phyloP scores from a whole-genome alignment of 2,113 vertebrate genomes.

The Pelobates fuscus region DNA sequence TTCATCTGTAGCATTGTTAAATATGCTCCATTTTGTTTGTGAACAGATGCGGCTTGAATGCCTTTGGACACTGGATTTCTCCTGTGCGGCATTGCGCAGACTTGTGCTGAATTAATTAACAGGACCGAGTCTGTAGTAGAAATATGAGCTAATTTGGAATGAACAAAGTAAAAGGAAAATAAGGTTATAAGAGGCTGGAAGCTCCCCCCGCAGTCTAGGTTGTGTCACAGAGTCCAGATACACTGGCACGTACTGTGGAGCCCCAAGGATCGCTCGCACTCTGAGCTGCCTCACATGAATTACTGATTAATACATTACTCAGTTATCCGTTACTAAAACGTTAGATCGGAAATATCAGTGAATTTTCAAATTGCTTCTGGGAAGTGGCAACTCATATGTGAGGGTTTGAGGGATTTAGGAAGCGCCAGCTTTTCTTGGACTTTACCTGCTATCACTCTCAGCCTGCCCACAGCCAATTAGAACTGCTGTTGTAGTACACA shows the following conservation, averaged over 20 bases:
- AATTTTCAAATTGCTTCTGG: constrained; percentile 1
- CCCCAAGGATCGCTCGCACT: constrained; percentile 6
- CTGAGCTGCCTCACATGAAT: constrained; percentile 12
- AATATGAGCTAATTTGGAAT: constrained; percentile 45
- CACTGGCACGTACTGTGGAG: background rate
- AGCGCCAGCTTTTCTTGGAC: background rate
- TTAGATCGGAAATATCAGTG: constrained; percentile 30
- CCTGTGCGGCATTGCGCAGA: constrained; percentile 25
- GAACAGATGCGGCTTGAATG: constrained; percentile 46
- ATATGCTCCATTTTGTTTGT: constrained; percentile 44
- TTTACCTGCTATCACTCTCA: no score
- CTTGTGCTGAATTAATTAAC: constrained; percentile 45
- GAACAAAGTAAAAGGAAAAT: constrained; percentile 28
- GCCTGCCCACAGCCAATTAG: no score
- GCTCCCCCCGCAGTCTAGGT: constrained; percentile 20
- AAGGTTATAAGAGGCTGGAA: constrained; percentile 39
- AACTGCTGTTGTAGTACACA: no score
- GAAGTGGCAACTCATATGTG: background rate
- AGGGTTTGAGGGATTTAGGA: background rate
- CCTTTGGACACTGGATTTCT: constrained; percentile 49
- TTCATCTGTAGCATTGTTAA: constrained; percentile 47
- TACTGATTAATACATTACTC: constrained; percentile 7
- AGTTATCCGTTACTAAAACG: constrained; percentile 27
- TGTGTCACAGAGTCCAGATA: constrained; percentile 34
- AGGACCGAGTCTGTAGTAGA: constrained; percentile 14